Base-by-base conservation (phyloP, 2,888 invertebrate genomes). In the Andrena fulva region DNA sequence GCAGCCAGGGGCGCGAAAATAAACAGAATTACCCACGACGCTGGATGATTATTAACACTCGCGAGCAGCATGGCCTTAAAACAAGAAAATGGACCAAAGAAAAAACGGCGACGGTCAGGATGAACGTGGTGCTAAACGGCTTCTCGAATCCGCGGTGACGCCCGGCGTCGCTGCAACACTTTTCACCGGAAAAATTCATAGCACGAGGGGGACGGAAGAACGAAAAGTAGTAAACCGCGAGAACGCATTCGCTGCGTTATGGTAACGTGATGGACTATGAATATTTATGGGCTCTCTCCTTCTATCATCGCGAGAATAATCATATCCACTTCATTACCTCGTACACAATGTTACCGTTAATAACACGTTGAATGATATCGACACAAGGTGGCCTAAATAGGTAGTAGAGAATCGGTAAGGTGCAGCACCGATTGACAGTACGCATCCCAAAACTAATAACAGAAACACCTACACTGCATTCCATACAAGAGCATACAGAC, bases 271-370 rank as follows among this genome's bases (percentile, higher is more conserved):
- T 56, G 8, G 27, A 10, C 48, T 60, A 70, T 84, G 78, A 77
- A 84, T 78, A 74, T 84, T 82, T 78, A 82, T 71, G 67, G 52
- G 69, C 62, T 42, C 35, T 56, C 60, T 60, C 75, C 27, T 66
- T 82, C 56, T 78, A 78, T 70, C 73, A 60, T 68, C 63, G 68
- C 64, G 74, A 69, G 56, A 56, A 27, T 42, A 42, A 42, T 42
- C 16, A 42, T 16, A 42, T 42, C 42, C 42, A 42, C 42, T 42
- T 42, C 42, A 16, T 42, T 42, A 42, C 16, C 16, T 42, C 42
- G 42, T 42, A 42, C 42, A 42, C 4, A 42, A 5, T 42, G 4
- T 42, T 16, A 42, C 16, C 42, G 42, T 16, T 42, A 42, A 42
- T 42, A 42, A 42, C 0, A 12, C 42, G 42, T 42, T 42, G 4